A percentile compares a stretch with the other conserved stretches of the same genome.
Evolutionary conservation across 2,113 vertebrate genomes (phyloP).

Genomic region (Rhinolophus sinicus): DNA sequence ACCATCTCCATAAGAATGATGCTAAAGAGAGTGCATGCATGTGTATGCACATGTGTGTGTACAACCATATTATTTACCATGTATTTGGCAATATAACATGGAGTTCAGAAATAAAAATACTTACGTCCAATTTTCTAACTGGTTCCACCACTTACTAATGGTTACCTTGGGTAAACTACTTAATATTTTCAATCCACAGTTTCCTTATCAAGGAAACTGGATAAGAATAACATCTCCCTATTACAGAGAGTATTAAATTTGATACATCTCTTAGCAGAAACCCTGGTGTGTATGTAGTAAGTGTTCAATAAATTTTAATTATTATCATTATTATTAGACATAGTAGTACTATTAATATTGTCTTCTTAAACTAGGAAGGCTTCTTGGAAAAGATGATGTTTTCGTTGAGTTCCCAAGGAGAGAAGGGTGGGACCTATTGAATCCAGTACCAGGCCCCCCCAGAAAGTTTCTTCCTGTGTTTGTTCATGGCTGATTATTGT

Average conservation of each 20-base stretch:
- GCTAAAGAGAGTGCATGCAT: not conserved
- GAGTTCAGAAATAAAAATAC: not conserved
- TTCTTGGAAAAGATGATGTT: not conserved
- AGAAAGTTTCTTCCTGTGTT: not conserved
- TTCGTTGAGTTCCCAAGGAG: not conserved
- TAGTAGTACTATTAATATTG: not conserved
- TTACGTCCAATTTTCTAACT: not conserved
- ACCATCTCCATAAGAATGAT: not conserved
- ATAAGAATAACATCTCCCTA: not conserved
- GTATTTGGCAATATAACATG: not conserved
- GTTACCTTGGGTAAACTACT: constrained; percentile 8
- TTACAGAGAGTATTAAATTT: not conserved
- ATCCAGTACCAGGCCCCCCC: not conserved
- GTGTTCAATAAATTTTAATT: not conserved
- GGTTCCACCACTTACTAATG: not conserved
- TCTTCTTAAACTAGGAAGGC: not conserved
- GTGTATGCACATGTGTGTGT: not conserved
- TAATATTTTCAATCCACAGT: constrained; percentile 27
- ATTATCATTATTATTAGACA: not conserved
- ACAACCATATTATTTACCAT: not conserved
- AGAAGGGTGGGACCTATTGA: not conserved
- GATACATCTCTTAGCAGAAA: not conserved
- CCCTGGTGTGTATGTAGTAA: not conserved
- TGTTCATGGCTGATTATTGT: not conserved
- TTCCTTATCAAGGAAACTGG: not conserved